These are phyloP conservation scores for Barbus barbus DNA, from an alignment of 2,113 vertebrate genomes.

Conservation along the genomic window DNA sequence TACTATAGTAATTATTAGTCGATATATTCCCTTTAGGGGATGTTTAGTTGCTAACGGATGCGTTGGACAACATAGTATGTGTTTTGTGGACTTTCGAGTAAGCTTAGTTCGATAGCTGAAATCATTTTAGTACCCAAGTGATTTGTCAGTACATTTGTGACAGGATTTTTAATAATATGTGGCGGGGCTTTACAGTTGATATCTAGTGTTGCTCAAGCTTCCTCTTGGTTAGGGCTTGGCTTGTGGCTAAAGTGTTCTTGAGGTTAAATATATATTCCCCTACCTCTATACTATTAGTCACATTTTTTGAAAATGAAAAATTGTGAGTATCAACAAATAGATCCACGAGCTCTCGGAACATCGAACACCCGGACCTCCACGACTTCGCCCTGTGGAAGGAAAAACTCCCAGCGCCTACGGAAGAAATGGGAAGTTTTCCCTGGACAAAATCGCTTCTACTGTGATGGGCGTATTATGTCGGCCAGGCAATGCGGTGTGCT, in stretches of 20 bases:
- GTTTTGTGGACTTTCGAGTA: neutral
- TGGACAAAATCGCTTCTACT: conserved; percentile 88
- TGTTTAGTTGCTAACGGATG: neutral
- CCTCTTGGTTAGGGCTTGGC: neutral
- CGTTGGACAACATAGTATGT: neutral
- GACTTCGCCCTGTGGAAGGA: conserved; percentile 60
- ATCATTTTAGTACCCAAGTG: neutral
- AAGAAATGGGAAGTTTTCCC: conserved; percentile 92
- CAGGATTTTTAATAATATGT: neutral
- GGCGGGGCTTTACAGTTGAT: neutral
- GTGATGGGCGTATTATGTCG: conserved; percentile 87
- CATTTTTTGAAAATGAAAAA: conserved; percentile 72
- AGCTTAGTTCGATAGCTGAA: neutral
- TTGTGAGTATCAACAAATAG: conserved; percentile 91
- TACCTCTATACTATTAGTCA: neutral
- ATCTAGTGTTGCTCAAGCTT: neutral
- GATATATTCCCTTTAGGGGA: neutral
- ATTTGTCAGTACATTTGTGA: neutral
- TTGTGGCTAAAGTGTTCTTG: neutral
- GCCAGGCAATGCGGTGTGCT: conserved; percentile 88
- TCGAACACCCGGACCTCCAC: conserved; percentile 43
- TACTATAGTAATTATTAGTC: neutral
- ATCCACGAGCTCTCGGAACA: conserved; percentile 70
- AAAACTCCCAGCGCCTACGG: conserved; percentile 64
- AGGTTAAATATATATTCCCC: neutral